A percentile compares a stretch with the other conserved stretches of the same genome.
phyloP scores from a whole-genome alignment of 2,797 vertebrate species.

The Hoplostethus mediterraneus region DNA sequence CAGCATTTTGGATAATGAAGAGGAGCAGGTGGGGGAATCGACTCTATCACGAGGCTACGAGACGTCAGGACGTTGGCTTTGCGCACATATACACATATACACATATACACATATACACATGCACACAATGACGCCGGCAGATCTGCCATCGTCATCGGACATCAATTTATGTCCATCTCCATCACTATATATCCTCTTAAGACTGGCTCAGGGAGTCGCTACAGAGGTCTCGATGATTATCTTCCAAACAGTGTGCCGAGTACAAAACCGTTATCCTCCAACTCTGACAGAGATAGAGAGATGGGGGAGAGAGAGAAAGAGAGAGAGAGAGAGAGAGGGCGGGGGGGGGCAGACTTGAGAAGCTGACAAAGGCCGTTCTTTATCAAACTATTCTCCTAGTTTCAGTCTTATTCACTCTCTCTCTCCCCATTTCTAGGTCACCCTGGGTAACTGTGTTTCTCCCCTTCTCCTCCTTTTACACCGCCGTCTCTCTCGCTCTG shows the following conservation, averaged over 20 bases:
- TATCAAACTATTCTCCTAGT: background rate
- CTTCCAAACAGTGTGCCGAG: conserved; percentile 50
- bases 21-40: conserved; percentile 73
- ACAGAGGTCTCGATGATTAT: conserved; percentile 62
- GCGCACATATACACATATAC: too few species aligned
- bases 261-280: conserved; percentile 37
- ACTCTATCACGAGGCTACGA: conserved; percentile 67
- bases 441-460: conserved; percentile 1
- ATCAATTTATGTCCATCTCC: background rate
- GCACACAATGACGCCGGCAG: conserved; percentile 18
- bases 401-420: background rate
- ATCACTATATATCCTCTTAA: conserved; percentile 42
- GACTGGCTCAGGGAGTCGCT: conserved; percentile 41
- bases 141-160: too few species aligned
- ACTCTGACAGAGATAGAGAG: conserved; percentile 2
- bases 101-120: conserved; percentile 8
- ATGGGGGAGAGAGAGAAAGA: background rate
- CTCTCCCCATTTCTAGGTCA: conserved; percentile 6
- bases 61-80: conserved; percentile 34
- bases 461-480: background rate
- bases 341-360: background rate
- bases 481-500: background rate
- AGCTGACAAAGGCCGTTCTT: background rate
- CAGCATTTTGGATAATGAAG: conserved; percentile 65
- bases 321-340: background rate